phyloP scores from a whole-genome alignment of 1,140 invertebrate species.

The Acyrthosiphon pisum region DNA sequence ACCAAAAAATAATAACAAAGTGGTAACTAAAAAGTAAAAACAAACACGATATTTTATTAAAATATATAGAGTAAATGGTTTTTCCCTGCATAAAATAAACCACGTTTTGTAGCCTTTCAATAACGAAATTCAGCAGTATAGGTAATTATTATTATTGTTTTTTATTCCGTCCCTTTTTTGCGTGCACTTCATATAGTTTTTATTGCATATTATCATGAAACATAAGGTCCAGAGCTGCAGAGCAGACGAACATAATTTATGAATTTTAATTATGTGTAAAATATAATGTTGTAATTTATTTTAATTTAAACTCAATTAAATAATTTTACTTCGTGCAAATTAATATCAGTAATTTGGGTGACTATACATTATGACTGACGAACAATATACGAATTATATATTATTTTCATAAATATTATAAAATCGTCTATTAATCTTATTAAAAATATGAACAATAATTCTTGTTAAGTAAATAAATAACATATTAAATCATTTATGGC shows the following conservation, averaged over 20 bases:
- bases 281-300: background rate
- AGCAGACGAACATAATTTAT: background rate
- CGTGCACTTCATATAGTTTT: background rate
- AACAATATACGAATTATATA: background rate
- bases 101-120: background rate
- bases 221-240: background rate
- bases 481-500: background rate
- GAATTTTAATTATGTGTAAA: background rate
- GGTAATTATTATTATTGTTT: background rate
- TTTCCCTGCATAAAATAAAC: background rate
- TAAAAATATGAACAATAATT: background rate
- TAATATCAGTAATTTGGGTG: background rate
- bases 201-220: background rate
- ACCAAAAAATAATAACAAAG: too few relatives aligned
- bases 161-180: background rate
- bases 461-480: background rate
- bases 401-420: slow-evolving; percentile 12
- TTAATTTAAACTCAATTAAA: background rate
- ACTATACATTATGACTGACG: background rate
- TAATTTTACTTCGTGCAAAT: background rate
- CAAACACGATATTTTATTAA: background rate
- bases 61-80: background rate
- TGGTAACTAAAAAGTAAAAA: background rate
- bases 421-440: background rate
- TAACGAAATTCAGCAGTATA: background rate